Evolutionary conservation across 2,888 invertebrate species (phyloP), one percentile per base, ranked within the genome.

Genomic region (Gastracanthus pulcherrimus): DNA sequence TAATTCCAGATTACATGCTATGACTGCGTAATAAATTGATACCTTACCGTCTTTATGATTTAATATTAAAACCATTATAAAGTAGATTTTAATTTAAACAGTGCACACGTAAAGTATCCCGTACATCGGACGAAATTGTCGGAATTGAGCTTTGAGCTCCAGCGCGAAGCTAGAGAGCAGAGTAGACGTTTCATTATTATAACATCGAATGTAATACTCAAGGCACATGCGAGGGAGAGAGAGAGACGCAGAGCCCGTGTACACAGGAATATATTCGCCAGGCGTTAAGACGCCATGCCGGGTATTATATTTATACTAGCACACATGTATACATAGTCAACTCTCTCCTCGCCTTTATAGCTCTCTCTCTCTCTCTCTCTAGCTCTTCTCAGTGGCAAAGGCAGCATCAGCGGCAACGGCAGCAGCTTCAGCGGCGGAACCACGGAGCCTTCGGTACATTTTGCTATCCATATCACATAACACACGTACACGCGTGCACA

Each of bases 391-490:
- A 58, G 71, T 16, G 23, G 55, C 55, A 58, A 31, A 55, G 41
- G 26, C 41, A 76, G 58, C n/a, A n/a, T 16, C 41, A 58, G 71
- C n/a, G 23, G 55, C 55, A 58, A 31, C 36, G 41, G 26, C 41
- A 76, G 58, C n/a, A n/a, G n/a, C n/a, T n/a, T n/a, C n/a, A n/a
- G n/a, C n/a, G n/a, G n/a, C n/a, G n/a, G n/a, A n/a, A n/a, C n/a
- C n/a, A n/a, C n/a, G n/a, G n/a, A 76, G 41, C 36, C 51, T 36
- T 55, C 19, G 78, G 69, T 87, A 85, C 87, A 87, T 87, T 88
- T 86, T 85, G 84, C 86, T 87, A 89, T 87, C 87, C 89, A 86
- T 88, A 88, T 89, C 89, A 86, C 86, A 86, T 83, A 84, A 87
- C 85, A 76, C 82, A 81, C 83, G 38, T 71, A 78, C 76, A 76